These are phyloP conservation scores for Phymorhynchus buccinoides DNA, from an alignment of 1,140 invertebrate species.

Conservation along the genomic window DNA sequence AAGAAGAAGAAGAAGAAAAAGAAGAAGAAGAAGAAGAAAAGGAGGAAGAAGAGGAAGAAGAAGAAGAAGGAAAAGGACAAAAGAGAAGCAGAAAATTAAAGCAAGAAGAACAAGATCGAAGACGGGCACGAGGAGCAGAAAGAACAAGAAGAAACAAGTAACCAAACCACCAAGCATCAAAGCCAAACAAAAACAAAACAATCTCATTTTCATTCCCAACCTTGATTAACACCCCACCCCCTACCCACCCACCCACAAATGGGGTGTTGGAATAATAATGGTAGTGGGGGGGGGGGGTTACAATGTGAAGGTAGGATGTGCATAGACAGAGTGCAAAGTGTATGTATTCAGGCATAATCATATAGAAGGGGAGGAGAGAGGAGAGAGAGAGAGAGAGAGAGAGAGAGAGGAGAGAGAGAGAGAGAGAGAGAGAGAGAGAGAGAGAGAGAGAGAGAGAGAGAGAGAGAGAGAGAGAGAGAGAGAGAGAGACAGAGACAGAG, in stretches of 20 bases:
- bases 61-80: neutral
- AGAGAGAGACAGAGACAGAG: neutral
- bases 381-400: conserved; percentile 2
- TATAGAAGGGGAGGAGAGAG: neutral
- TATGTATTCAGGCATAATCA: too few species aligned
- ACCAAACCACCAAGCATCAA: neutral
- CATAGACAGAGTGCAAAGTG: too few species aligned
- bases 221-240: neutral
- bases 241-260: too few species aligned
- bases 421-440: neutral
- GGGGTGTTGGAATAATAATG: too few species aligned
- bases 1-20: neutral
- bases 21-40: neutral
- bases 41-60: neutral
- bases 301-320: too few species aligned
- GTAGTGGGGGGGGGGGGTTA: too few species aligned
- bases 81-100: neutral
- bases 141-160: neutral
- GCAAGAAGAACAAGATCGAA: neutral
- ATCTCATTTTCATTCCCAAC: neutral
- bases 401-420: neutral
- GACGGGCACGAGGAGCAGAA: neutral
- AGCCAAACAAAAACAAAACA: neutral
- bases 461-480: neutral
- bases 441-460: neutral